phyloP scores from a whole-genome alignment of 1,140 invertebrate species.

The Zaprionus ornatus region DNA sequence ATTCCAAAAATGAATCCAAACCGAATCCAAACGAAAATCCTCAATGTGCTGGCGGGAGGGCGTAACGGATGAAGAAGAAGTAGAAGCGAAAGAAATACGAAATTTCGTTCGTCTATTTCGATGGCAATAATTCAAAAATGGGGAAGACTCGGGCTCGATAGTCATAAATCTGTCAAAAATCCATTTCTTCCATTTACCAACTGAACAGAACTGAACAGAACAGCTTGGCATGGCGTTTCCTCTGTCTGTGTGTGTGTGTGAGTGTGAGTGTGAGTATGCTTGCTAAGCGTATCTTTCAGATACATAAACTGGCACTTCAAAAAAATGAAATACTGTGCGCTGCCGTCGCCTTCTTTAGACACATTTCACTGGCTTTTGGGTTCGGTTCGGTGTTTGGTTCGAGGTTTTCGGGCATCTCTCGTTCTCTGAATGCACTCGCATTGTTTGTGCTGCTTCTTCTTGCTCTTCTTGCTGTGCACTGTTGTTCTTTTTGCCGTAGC shows the following conservation, averaged over 20 bases:
- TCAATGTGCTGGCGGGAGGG: slow-evolving; percentile 25
- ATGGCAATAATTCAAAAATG: slow-evolving; percentile 83
- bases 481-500: slow-evolving; percentile 45
- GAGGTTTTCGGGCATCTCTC: slow-evolving; percentile 27
- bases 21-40: slow-evolving; percentile 22
- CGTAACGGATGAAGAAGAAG: not conserved
- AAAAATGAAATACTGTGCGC: slow-evolving; percentile 67
- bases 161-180: slow-evolving; percentile 84
- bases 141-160: slow-evolving; percentile 78
- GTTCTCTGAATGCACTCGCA: slow-evolving; percentile 50
- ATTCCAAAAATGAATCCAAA: not conserved
- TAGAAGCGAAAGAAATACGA: slow-evolving; percentile 26
- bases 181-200: slow-evolving; percentile 83
- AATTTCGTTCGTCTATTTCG: slow-evolving; percentile 82
- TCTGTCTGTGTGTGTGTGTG: slow-evolving; percentile 30
- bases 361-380: slow-evolving; percentile 66
- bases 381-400: slow-evolving; percentile 26
- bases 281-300: slow-evolving; percentile 81
- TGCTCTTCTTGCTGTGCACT: not conserved
- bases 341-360: slow-evolving; percentile 59
- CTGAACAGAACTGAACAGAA: slow-evolving; percentile 7
- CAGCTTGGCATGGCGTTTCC: slow-evolving; percentile 71
- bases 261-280: slow-evolving; percentile 56
- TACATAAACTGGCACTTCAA: slow-evolving; percentile 80
- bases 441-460: slow-evolving; percentile 30